These are phyloP conservation scores for Yponomeuta sedellus DNA, from an alignment of 2,888 invertebrate genomes.

Conservation along the genomic window DNA sequence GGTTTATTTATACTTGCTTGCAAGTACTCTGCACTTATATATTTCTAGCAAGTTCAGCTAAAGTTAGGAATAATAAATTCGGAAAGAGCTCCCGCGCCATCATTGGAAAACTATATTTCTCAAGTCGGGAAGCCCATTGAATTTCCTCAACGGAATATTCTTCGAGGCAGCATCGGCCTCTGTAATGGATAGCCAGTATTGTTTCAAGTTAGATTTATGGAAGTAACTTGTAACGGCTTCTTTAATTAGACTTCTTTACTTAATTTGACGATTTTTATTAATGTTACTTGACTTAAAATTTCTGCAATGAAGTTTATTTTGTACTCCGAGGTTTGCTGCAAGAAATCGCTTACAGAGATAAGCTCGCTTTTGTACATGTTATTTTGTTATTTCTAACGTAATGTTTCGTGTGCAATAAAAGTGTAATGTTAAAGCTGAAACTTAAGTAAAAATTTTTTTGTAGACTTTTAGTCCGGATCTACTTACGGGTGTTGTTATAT, in stretches of 20 bases:
- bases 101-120: constrained; percentile 71
- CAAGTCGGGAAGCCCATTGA: constrained; percentile 44
- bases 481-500: no score
- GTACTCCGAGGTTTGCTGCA: no score
- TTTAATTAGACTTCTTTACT: constrained; percentile 73
- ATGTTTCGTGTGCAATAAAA: no score
- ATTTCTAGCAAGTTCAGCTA: constrained; percentile 37
- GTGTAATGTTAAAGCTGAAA: no score
- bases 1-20: neutral
- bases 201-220: constrained; percentile 64
- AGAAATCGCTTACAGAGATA: no score
- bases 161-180: constrained; percentile 57
- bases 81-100: constrained; percentile 41
- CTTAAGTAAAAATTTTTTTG: no score
- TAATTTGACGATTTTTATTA: constrained; percentile 73
- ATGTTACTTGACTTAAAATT: constrained; percentile 44
- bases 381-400: no score
- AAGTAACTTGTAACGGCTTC: constrained; percentile 75
- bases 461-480: no score
- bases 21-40: constrained; percentile 34
- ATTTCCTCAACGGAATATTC: constrained; percentile 69
- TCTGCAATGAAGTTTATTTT: no score
- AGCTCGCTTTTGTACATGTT: no score
- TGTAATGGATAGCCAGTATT: constrained; percentile 57
- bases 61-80: constrained; percentile 50